Conservation (phyloP, 2,797 vertebrate genomes). For the Pitangus sulphuratus region DNA sequence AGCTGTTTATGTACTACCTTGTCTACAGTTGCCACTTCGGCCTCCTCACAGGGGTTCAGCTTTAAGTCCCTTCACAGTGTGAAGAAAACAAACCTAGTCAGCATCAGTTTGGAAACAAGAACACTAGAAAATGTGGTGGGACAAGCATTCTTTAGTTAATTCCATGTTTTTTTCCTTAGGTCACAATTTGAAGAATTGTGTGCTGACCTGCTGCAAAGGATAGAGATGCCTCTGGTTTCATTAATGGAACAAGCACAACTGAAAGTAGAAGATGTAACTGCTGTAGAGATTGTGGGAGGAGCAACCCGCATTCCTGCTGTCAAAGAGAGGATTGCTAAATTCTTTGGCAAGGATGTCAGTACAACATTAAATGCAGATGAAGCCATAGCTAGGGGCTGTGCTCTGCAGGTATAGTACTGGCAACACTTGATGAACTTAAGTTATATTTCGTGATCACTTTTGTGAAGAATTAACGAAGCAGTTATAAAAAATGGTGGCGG, state of each 20-base stretch:
- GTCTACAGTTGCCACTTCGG: neutral
- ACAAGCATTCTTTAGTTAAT: neutral
- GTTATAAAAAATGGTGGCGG: neutral
- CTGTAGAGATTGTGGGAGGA: constrained; percentile 84
- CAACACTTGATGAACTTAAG: neutral
- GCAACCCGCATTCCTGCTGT: constrained; percentile 81
- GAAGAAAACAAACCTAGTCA: neutral
- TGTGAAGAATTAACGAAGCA: neutral
- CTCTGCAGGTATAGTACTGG: constrained; percentile 75
- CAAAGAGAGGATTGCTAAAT: constrained; percentile 80
- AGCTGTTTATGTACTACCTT: neutral
- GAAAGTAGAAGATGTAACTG: constrained; percentile 76
- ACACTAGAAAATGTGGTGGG: neutral
- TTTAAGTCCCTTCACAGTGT: neutral
- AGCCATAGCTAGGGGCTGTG: constrained; percentile 82
- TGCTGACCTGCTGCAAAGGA: constrained; percentile 77
- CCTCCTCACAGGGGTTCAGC: neutral
- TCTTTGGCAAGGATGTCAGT: constrained; percentile 82
- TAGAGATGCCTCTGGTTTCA: constrained; percentile 73
- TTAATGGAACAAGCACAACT: constrained; percentile 79
- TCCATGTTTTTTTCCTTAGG: constrained; percentile 23
- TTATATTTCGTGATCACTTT: neutral
- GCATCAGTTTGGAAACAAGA: neutral
- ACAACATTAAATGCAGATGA: constrained; percentile 85
- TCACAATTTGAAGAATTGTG: constrained; percentile 83